Percentiles rank a stretch among this genome's conserved stretches.
Evolutionary conservation across 1,140 invertebrate species (phyloP).

Genomic region (Drosophila ogumai): DNA sequence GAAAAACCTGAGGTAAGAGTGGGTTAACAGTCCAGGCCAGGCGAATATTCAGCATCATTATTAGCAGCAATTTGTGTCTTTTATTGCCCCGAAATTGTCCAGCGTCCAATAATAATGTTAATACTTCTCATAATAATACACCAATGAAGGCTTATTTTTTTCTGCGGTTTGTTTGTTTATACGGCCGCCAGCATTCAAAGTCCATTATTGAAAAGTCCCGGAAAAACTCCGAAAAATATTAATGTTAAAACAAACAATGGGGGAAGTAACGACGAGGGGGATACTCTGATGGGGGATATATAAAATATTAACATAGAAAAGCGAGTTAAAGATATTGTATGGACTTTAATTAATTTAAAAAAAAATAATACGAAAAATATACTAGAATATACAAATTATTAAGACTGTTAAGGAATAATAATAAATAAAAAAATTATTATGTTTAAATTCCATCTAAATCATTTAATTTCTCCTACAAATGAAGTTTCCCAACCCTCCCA

Average conservation of each 20-base stretch:
- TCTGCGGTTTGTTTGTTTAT: slow-evolving; percentile 45
- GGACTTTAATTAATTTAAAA: fast-evolving
- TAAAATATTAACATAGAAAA: neutral
- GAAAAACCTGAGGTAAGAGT: slow-evolving; percentile 21
- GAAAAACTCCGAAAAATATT: slow-evolving; percentile 61
- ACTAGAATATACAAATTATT: too few species aligned
- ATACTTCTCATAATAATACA: slow-evolving; percentile 80
- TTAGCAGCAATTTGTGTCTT: slow-evolving; percentile 82
- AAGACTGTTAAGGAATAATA: too few species aligned
- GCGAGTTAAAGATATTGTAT: neutral
- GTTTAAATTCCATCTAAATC: neutral
- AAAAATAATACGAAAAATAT: neutral
- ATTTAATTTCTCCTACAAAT: neutral
- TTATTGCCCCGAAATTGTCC: slow-evolving; percentile 79
- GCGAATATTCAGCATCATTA: slow-evolving; percentile 67
- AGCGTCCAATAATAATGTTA: slow-evolving; percentile 79
- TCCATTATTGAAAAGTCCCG: slow-evolving; percentile 74
- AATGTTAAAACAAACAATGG: slow-evolving; percentile 9
- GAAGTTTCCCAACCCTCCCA: neutral
- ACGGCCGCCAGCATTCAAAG: slow-evolving; percentile 57
- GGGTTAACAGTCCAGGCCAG: slow-evolving; percentile 29
- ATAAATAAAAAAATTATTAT: too few species aligned
- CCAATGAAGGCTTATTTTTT: slow-evolving; percentile 24
- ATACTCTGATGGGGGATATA: slow-evolving; percentile 1
- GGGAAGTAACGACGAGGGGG: neutral